These are phyloP conservation scores for Brachionus koreanus DNA, from an alignment of 1,140 invertebrate genomes.

Conservation along the genomic window DNA sequence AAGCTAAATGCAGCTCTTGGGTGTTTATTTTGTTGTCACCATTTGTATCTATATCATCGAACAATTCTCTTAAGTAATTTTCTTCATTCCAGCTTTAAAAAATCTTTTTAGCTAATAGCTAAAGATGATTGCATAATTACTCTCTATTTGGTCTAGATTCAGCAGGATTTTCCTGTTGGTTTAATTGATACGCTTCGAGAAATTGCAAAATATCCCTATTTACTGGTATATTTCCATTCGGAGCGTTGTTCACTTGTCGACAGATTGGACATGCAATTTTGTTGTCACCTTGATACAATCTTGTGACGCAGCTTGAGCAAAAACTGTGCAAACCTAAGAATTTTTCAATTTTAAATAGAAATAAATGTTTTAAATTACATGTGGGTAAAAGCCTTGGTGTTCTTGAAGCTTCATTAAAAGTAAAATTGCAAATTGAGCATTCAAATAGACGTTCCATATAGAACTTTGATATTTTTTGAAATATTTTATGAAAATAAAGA, in stretches of 20 bases:
- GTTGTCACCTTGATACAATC: background rate
- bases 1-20: background rate
- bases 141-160: background rate
- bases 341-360: background rate
- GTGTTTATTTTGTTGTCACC: background rate
- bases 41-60: constrained; percentile 31
- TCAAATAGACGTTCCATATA: background rate
- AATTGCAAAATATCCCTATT: constrained; percentile 6
- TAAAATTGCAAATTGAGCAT: background rate
- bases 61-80: background rate
- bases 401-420: background rate
- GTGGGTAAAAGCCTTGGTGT: background rate
- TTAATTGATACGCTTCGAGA: background rate
- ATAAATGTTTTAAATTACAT: background rate
- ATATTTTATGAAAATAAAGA: background rate
- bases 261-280: background rate
- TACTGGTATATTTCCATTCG: background rate
- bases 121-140: background rate
- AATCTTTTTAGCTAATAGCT: background rate
- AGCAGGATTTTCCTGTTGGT: background rate
- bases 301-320: background rate
- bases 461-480: background rate
- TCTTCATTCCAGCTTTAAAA: constrained; percentile 17
- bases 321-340: background rate
- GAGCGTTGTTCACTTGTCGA: background rate